Evolutionary conservation across 2,797 vertebrate genomes (phyloP).

Genomic region (Eulemur coronatus): DNA sequence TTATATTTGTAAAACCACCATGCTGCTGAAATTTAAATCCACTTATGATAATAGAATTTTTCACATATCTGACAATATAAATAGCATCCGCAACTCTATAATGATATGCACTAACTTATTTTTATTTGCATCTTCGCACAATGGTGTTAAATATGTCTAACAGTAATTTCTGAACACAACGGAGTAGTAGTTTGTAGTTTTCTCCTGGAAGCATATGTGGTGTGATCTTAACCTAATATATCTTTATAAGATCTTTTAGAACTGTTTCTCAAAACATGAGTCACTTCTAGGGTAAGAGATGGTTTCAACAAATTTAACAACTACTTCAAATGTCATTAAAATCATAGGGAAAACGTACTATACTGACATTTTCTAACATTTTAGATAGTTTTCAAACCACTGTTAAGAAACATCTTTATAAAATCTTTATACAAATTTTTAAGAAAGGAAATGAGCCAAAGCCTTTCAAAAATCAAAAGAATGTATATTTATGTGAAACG

Average conservation of each 20-base stretch:
- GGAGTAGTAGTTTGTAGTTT: not conserved
- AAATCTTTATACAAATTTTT: not conserved
- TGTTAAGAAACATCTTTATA: not conserved
- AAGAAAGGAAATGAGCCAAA: not conserved
- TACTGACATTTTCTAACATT: not conserved
- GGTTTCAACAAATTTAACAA: not conserved
- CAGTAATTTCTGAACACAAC: not conserved
- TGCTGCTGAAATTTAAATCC: constrained; percentile 10
- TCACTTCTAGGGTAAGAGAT: not conserved
- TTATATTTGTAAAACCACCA: not conserved
- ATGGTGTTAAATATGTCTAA: not conserved
- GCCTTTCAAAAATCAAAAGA: not conserved
- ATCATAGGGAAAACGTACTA: not conserved
- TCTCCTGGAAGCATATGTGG: not conserved
- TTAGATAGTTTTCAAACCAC: not conserved
- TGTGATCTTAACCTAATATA: not conserved
- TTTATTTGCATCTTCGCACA: constrained; percentile 13
- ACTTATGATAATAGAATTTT: not conserved
- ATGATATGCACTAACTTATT: not conserved
- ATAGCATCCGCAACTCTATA: not conserved
- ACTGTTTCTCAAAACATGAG: not conserved
- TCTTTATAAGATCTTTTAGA: not conserved
- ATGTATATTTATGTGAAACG: not conserved
- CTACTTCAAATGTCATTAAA: not conserved
- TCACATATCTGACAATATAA: not conserved